These are phyloP conservation scores for Epizoanthus stellaris DNA, from an alignment of 92 coral and sea anemone species.

Conservation along the genomic window DNA sequence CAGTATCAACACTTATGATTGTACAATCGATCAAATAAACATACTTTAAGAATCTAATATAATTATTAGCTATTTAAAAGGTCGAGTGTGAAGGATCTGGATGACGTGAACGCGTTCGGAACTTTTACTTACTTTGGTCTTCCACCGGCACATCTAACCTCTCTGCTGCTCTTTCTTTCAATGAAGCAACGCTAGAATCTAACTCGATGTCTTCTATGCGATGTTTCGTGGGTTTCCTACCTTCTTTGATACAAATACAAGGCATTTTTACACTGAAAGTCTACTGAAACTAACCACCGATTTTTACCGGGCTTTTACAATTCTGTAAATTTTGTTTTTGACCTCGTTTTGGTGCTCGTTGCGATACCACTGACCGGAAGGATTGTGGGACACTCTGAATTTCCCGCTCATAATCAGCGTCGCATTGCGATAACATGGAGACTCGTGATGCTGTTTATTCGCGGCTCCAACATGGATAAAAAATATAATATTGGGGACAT, in stretches of 20 bases:
- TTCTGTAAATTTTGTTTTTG: not conserved
- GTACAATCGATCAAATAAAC: not conserved
- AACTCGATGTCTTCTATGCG: constrained; percentile 84
- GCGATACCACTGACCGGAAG: not conserved
- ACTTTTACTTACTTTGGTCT: constrained; percentile 77
- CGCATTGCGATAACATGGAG: not conserved
- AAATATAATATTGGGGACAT: constrained; percentile 34
- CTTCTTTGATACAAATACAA: constrained; percentile 86
- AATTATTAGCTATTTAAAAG: not conserved
- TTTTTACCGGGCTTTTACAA: not conserved
- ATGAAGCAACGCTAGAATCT: constrained; percentile 67
- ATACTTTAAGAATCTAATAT: not conserved
- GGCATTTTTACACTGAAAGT: constrained; percentile 68
- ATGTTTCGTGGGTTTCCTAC: constrained; percentile 71
- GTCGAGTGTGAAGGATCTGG: not conserved
- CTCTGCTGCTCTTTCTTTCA: constrained; percentile 83
- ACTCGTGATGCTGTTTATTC: not conserved
- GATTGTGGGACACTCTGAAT: not conserved
- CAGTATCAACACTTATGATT: too few relatives aligned
- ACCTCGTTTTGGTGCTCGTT: constrained; percentile 38
- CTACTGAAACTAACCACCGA: not conserved
- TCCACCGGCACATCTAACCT: constrained; percentile 73
- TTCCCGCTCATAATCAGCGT: not conserved
- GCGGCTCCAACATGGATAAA: constrained; percentile 21
- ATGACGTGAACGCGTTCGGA: not conserved